Conservation (phyloP, 92 coral and sea anemone species). For the Epizoanthus scotinus region DNA sequence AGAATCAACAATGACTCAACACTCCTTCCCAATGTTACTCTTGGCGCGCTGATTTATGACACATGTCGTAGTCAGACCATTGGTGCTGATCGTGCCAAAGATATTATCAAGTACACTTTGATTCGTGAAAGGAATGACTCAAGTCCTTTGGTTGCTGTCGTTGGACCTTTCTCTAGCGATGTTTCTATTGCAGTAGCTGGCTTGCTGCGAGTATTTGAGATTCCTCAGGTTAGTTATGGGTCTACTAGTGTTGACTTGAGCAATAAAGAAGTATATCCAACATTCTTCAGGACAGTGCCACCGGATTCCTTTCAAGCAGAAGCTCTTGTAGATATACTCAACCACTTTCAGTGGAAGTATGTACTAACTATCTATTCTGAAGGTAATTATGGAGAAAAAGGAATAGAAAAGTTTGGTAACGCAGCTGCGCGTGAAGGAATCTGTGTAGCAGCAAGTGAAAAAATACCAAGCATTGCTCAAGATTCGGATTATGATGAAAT, state of each 20-base stretch:
- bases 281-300: slow-evolving; percentile 92
- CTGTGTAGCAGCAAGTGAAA: slow-evolving; percentile 60
- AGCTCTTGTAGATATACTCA: slow-evolving; percentile 76
- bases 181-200: slow-evolving; percentile 94
- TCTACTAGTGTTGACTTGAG: slow-evolving; percentile 91
- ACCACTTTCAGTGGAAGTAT: slow-evolving; percentile 82
- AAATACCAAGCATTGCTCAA: slow-evolving; percentile 56
- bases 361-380: slow-evolving; percentile 73
- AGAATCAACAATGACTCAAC: slow-evolving; percentile 78
- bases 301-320: slow-evolving; percentile 91
- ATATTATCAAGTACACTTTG: slow-evolving; percentile 79
- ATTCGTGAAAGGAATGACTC: slow-evolving; percentile 21
- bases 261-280: slow-evolving; percentile 80
- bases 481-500: slow-evolving; percentile 41
- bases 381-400: slow-evolving; percentile 83
- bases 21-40: slow-evolving; percentile 76
- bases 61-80: slow-evolving; percentile 95
- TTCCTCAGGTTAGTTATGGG: slow-evolving; percentile 95
- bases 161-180: slow-evolving; percentile 89
- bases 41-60: slow-evolving; percentile 92
- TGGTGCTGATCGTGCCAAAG: slow-evolving; percentile 92
- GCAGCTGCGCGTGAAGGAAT: slow-evolving; percentile 61
- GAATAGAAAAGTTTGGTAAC: slow-evolving; percentile 57
- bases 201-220: slow-evolving; percentile 86
- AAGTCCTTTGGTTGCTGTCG: slow-evolving; percentile 69